Percentiles rank a stretch among this genome's conserved stretches.
Conservation (phyloP, 1,140 invertebrate genomes). For the Zaprionus africanus region DNA sequence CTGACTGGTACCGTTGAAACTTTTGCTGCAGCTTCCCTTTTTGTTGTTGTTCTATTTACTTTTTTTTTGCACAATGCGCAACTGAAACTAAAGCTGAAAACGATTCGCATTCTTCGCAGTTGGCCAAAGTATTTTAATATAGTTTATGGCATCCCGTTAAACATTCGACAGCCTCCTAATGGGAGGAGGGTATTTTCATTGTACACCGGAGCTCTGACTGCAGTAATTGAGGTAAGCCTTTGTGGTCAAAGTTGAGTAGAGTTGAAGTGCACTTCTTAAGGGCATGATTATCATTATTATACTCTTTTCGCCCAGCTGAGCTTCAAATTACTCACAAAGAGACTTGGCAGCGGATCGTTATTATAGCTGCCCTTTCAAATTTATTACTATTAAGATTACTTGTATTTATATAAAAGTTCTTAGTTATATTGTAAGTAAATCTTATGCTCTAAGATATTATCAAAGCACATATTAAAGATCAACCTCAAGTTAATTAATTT, state of each 20-base stretch:
- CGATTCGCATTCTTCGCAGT: conserved; percentile 43
- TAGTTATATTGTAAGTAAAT: no score
- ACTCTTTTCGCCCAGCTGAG: neutral
- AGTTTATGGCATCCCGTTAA: conserved; percentile 35
- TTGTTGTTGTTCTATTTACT: neutral
- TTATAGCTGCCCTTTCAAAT: no score
- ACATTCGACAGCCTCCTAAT: conserved; percentile 1
- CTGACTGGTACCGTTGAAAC: conserved; percentile 36
- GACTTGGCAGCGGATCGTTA: no score
- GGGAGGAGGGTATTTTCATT: conserved; percentile 35
- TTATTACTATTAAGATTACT: no score
- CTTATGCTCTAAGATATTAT: no score
- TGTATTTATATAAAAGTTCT: no score
- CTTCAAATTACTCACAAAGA: no score
- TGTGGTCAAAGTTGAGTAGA: neutral
- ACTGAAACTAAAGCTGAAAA: conserved; percentile 24
- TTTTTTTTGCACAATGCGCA: conserved; percentile 14
- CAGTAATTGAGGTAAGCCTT: conserved; percentile 1
- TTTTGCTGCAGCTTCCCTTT: conserved; percentile 21
- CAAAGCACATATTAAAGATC: no score
- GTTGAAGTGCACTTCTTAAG: neutral
- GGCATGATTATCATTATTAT: neutral
- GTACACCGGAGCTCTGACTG: neutral
- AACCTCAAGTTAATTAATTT: no score
- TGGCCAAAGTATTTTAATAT: conserved; percentile 60